Conservation (phyloP, 2,113 vertebrate species). For the Sorex fumeus region DNA sequence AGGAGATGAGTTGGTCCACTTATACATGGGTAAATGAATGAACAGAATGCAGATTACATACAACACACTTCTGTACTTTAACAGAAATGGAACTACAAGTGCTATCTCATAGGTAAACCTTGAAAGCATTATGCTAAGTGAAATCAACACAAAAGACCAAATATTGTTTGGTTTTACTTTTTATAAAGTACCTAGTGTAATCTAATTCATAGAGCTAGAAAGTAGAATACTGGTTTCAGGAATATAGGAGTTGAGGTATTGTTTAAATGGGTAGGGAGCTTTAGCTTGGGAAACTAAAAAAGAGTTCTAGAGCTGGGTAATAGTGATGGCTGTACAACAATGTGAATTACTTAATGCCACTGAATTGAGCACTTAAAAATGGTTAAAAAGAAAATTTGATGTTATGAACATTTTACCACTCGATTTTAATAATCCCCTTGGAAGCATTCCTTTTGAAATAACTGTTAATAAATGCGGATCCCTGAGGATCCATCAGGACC, state of each 20-base stretch:
- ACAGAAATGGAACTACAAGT: not conserved
- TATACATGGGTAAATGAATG: not conserved
- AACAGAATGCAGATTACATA: not conserved
- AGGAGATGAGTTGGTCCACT: not conserved
- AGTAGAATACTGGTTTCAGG: not conserved
- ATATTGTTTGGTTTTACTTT: not conserved
- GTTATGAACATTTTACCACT: not conserved
- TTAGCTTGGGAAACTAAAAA: not conserved
- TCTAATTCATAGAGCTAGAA: not conserved
- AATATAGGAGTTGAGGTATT: not conserved
- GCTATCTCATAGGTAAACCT: not conserved
- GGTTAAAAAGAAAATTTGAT: not conserved
- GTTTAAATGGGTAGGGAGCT: not conserved
- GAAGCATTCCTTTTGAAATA: conserved; percentile 49
- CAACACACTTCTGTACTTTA: not conserved
- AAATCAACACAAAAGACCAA: not conserved
- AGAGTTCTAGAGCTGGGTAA: not conserved
- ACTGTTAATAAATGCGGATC: not conserved
- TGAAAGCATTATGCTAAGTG: not conserved
- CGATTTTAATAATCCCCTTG: not conserved
- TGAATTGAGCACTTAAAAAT: not conserved
- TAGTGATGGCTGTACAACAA: not conserved
- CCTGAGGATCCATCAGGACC: not conserved
- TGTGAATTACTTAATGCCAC: not conserved
- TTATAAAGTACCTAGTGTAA: not conserved